These are phyloP conservation scores for Ciconia nigra DNA, from an alignment of 2,797 vertebrate species.

Conservation along the genomic window DNA sequence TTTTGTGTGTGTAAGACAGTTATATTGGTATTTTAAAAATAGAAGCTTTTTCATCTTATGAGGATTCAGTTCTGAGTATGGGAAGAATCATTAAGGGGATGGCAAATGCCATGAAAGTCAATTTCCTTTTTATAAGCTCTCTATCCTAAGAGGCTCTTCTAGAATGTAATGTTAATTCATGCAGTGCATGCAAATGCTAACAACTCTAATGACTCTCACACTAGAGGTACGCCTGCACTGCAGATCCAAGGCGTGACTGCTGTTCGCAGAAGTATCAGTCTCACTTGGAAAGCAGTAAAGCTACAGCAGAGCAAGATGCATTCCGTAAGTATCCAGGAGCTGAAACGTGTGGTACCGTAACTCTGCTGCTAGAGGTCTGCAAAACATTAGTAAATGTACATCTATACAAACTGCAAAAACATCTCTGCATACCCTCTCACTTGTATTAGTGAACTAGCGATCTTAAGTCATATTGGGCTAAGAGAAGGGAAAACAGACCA, in stretches of 20 bases:
- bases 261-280: neutral
- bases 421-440: neutral
- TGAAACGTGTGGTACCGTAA: neutral
- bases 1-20: neutral
- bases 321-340: neutral
- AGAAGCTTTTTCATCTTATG: neutral
- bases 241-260: neutral
- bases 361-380: neutral
- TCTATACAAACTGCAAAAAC: neutral
- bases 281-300: neutral
- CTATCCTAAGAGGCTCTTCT: neutral
- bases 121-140: neutral
- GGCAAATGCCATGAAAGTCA: neutral
- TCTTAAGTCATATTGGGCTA: neutral
- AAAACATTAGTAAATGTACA: neutral
- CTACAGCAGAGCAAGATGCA: neutral
- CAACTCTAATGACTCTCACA: neutral
- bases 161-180: neutral
- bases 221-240: neutral
- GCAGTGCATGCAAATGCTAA: neutral
- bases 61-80: neutral
- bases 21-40: neutral
- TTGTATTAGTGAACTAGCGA: neutral
- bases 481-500: neutral
- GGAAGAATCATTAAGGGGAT: neutral